Evolutionary conservation across 2,888 invertebrate genomes (phyloP).

Genomic region (Carcina quercana): DNA sequence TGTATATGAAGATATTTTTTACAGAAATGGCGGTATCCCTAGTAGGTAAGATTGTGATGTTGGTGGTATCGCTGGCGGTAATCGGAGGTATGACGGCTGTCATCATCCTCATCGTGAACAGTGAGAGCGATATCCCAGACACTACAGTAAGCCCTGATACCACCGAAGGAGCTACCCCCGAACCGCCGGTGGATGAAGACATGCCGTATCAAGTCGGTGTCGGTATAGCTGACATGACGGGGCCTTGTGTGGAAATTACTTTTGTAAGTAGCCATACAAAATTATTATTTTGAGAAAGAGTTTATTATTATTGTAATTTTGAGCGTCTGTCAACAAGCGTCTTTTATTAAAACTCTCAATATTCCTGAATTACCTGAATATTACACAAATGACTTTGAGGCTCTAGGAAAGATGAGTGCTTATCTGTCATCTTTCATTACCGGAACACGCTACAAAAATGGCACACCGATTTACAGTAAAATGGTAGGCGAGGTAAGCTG

Average conservation of each 20-base stretch:
- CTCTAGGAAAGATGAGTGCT: no score
- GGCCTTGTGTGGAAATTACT: slow-evolving; percentile 91
- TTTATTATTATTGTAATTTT: no score
- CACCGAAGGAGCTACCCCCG: slow-evolving; percentile 7
- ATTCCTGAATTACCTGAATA: no score
- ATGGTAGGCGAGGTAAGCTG: no score
- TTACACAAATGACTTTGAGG: no score
- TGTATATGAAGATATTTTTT: no score
- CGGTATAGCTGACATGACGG: slow-evolving; percentile 93
- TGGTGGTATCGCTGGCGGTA: slow-evolving; percentile 34
- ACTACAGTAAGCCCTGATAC: slow-evolving; percentile 2
- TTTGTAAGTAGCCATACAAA: slow-evolving; percentile 92
- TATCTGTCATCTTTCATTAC: no score
- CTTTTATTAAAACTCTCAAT: no score
- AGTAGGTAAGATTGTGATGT: slow-evolving; percentile 42
- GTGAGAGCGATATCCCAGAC: slow-evolving; percentile 13
- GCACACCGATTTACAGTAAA: no score
- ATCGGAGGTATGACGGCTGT: slow-evolving; percentile 39
- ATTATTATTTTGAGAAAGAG: no score
- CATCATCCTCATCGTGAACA: slow-evolving; percentile 35
- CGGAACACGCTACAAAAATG: no score
- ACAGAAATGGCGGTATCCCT: slow-evolving; percentile 43
- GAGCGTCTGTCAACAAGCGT: no score
- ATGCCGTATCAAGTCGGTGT: slow-evolving; percentile 77
- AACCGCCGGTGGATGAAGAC: slow-evolving; percentile 8